phyloP scores from a whole-genome alignment of 1,140 invertebrate genomes.

The Bombus sibiricus region DNA sequence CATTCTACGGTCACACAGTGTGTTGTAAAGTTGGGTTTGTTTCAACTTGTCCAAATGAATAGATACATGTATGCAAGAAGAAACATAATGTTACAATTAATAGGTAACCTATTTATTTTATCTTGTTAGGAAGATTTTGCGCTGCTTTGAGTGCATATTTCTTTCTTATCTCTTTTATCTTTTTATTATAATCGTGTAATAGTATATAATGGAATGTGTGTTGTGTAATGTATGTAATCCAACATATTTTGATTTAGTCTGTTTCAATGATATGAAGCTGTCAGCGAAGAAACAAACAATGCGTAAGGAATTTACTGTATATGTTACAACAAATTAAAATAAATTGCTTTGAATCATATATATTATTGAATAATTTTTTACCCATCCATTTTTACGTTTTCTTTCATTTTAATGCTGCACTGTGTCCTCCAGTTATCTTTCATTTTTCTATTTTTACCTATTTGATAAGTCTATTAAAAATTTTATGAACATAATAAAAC shows the following conservation, averaged over 20 bases:
- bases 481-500: neutral
- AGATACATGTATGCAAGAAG: neutral
- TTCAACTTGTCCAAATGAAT: neutral
- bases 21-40: neutral
- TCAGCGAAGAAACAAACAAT: neutral
- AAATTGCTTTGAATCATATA: neutral
- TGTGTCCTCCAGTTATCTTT: neutral
- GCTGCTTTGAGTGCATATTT: neutral
- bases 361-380: neutral
- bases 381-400: neutral
- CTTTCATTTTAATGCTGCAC: neutral
- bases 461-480: neutral
- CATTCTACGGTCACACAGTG: neutral
- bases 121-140: conserved; percentile 1
- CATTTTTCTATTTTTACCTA: neutral
- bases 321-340: neutral
- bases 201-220: neutral
- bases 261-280: neutral
- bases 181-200: neutral
- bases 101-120: conserved; percentile 22
- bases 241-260: neutral
- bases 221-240: neutral
- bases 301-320: neutral
- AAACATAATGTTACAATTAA: conserved; percentile 10
- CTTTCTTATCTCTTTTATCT: conserved; percentile 10